phyloP scores from a whole-genome alignment of 2,113 vertebrate species.

The Pluvialis apricaria region DNA sequence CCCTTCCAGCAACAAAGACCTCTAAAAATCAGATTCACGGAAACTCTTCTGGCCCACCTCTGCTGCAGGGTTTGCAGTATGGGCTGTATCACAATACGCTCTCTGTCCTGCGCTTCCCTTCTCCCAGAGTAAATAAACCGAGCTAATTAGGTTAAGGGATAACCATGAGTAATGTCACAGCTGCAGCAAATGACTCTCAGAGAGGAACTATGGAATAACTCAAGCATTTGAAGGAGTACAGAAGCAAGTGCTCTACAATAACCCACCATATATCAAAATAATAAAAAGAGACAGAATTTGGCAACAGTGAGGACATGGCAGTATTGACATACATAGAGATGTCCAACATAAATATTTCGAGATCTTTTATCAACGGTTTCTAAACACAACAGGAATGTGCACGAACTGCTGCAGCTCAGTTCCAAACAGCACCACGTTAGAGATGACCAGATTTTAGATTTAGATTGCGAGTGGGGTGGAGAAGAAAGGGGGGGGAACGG shows the following conservation, averaged over 20 bases:
- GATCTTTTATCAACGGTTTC: conserved; percentile 54
- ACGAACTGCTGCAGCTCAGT: conserved; percentile 22
- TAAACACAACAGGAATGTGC: conserved; percentile 61
- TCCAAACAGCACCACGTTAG: neutral
- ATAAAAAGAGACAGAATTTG: conserved; percentile 48
- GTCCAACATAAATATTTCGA: conserved; percentile 56
- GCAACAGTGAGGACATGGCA: conserved; percentile 2
- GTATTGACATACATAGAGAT: conserved; percentile 25
- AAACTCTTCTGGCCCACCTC: neutral
- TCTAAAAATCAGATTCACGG: neutral
- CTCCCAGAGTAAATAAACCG: conserved; percentile 41
- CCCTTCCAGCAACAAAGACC: neutral
- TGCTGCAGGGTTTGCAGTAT: neutral
- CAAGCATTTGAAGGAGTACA: conserved; percentile 58
- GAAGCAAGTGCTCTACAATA: conserved; percentile 64
- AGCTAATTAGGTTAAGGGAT: conserved; percentile 59
- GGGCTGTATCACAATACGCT: neutral
- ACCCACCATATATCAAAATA: conserved; percentile 54
- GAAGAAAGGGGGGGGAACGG: neutral
- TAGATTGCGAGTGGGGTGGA: neutral
- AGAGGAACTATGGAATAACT: conserved; percentile 51
- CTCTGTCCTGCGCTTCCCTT: neutral
- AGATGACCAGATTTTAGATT: neutral
- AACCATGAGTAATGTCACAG: conserved; percentile 62
- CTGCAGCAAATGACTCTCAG: conserved; percentile 18